These are phyloP conservation scores for Lophochroa leadbeateri DNA, from an alignment of 2,113 vertebrate species.

Conservation along the genomic window DNA sequence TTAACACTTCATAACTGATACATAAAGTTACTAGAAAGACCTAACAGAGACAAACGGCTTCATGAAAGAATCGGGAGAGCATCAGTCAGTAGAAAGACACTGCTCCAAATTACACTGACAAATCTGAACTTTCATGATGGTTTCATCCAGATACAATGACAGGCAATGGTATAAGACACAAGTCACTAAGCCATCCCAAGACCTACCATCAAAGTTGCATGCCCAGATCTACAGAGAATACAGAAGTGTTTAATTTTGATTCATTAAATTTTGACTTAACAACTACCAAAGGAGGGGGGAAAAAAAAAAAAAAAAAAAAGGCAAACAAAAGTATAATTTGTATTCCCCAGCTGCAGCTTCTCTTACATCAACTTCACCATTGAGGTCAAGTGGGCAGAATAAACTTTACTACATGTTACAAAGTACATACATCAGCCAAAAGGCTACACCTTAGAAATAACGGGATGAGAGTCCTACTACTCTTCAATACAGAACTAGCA, in stretches of 20 bases:
- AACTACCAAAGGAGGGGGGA: background rate
- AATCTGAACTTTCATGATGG: background rate
- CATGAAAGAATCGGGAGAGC: background rate
- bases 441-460: background rate
- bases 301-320: too few species aligned
- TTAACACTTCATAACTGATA: background rate
- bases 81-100: background rate
- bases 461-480: background rate
- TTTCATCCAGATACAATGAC: background rate
- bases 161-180: background rate
- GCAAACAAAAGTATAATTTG: background rate
- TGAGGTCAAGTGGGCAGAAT: conserved; percentile 17
- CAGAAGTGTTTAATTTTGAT: background rate
- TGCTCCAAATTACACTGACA: background rate
- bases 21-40: background rate
- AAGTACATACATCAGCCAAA: background rate
- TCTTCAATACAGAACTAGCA: background rate
- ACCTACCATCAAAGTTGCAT: background rate
- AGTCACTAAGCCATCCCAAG: background rate
- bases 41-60: background rate
- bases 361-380: background rate
- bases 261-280: background rate
- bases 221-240: background rate
- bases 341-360: conserved; percentile 1
- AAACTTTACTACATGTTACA: background rate